phyloP scores from a whole-genome alignment of 2,113 vertebrate genomes.

The Pteruthius melanotis region DNA sequence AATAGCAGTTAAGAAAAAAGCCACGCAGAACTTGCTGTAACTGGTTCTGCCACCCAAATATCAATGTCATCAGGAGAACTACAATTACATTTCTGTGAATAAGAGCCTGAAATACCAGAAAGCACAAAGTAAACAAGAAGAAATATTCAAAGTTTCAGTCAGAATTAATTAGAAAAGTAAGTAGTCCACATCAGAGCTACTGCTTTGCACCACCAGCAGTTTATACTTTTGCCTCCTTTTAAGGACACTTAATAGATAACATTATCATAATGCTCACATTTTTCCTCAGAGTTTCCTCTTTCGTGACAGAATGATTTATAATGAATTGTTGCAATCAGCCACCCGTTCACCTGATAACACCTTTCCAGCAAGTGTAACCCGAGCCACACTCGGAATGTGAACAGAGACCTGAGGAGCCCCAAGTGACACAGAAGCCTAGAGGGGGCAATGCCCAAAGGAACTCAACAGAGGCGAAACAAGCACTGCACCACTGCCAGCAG shows the following conservation, averaged over 20 bases:
- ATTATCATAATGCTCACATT: not conserved
- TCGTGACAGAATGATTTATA: not conserved
- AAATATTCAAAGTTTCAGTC: not conserved
- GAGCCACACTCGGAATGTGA: not conserved
- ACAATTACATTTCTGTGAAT: not conserved
- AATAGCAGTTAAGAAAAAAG: not conserved
- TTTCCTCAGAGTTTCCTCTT: not conserved
- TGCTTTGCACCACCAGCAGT: not conserved
- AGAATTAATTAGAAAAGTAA: not conserved
- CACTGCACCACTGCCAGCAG: not conserved
- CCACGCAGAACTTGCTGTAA: not conserved
- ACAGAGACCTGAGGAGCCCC: not conserved
- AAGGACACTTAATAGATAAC: not conserved
- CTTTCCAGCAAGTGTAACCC: not conserved
- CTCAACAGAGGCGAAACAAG: not conserved
- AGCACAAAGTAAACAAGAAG: not conserved
- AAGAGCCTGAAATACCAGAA: slow-evolving; percentile 39
- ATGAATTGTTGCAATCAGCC: not conserved
- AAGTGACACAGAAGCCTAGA: not conserved
- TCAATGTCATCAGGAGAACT: not conserved
- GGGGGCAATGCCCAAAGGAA: not conserved
- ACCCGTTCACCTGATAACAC: not conserved
- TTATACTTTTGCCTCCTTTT: not conserved
- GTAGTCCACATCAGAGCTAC: not conserved
- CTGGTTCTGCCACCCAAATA: slow-evolving; percentile 6